Evolutionary conservation across 2,797 vertebrate genomes (phyloP).

Genomic region (Hyperoplus lanceolatus): DNA sequence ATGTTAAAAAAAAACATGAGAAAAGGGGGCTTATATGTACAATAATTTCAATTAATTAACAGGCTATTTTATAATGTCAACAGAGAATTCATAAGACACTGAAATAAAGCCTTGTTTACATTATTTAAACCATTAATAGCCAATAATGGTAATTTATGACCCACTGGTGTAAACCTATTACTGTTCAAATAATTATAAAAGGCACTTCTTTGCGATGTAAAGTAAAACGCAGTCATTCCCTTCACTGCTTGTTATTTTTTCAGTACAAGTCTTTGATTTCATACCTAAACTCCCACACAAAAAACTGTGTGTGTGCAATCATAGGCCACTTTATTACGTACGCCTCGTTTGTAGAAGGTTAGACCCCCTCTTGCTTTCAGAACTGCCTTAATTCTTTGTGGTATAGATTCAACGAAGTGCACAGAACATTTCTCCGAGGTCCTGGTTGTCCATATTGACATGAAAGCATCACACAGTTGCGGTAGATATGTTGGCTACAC

Average conservation of each 20-base stretch:
- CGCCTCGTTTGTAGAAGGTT: no score
- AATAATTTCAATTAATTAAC: conserved; percentile 18
- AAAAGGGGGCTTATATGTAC: conserved; percentile 16
- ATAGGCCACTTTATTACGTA: no score
- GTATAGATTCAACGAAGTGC: no score
- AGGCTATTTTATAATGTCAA: conserved; percentile 34
- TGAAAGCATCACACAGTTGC: no score
- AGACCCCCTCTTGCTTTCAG: no score
- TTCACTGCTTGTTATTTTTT: conserved; percentile 23
- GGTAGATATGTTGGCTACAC: no score
- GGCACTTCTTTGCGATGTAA: conserved; percentile 45
- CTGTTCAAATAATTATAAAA: conserved; percentile 2
- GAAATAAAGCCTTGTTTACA: conserved; percentile 17
- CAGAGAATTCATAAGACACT: conserved; percentile 30
- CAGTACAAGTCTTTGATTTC: conserved; percentile 23
- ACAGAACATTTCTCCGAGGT: no score
- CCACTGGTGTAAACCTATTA: conserved; percentile 60
- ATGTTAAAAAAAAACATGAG: conserved; percentile 28
- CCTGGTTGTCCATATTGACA: no score
- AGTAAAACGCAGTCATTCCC: conserved; percentile 46
- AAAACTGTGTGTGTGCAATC: no score
- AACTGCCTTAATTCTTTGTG: no score
- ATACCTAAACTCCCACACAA: not conserved
- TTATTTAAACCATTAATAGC: conserved; percentile 46
- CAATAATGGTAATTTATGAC: conserved; percentile 35